Conservation (phyloP, 2,797 vertebrate genomes). For the Xiphorhynchus erythropygius region DNA sequence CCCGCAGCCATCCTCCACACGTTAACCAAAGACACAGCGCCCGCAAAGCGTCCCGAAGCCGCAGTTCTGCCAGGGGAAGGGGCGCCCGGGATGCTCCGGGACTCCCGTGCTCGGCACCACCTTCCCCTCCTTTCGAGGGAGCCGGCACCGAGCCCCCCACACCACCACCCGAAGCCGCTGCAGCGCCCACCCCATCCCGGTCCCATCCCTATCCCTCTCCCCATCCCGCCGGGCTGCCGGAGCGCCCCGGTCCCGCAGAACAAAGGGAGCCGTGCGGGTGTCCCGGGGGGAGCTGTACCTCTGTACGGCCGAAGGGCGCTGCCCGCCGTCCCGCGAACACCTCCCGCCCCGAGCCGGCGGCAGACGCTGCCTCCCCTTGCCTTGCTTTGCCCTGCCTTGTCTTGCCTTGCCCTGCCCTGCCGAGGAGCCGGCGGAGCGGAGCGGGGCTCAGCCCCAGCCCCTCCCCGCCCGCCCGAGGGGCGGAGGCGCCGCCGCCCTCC, state of each 20-base stretch:
- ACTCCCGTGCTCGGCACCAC: neutral
- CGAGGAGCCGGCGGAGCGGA: neutral
- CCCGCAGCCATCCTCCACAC: neutral
- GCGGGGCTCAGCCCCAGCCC: neutral
- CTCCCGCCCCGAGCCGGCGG: neutral
- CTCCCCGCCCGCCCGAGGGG: neutral
- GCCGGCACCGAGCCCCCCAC: neutral
- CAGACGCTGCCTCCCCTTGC: neutral
- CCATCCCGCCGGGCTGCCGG: neutral
- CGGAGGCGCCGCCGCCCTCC: neutral
- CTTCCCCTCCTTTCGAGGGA: no score
- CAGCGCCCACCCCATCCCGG: neutral
- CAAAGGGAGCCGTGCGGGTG: neutral
- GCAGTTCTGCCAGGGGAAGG: neutral
- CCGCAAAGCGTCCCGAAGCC: neutral
- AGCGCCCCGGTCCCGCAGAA: neutral
- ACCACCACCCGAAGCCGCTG: neutral
- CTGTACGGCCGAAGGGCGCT: constrained; percentile 12
- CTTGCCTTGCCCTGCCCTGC: neutral
- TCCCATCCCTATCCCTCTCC: neutral
- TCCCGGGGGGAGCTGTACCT: neutral
- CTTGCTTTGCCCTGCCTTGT: no score
- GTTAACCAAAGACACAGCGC: neutral
- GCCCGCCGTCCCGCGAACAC: neutral
- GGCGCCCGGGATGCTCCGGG: neutral